A percentile compares a stretch with the other conserved stretches of the same genome.
phyloP scores from a whole-genome alignment of 2,113 vertebrate genomes.

The Tenebrosternarchus preto region DNA sequence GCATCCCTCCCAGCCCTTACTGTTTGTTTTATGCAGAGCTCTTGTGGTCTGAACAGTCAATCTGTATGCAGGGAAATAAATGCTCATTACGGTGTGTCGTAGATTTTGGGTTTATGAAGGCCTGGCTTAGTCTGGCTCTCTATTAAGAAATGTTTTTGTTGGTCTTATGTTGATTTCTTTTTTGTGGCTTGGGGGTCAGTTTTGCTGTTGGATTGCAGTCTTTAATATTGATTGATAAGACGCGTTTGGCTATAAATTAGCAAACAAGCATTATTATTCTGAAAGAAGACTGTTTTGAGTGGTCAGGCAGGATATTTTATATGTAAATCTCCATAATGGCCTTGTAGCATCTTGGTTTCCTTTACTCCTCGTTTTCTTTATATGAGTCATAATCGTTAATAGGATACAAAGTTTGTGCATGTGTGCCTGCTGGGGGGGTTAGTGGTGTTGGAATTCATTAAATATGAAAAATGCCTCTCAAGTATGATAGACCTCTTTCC shows the following conservation, averaged over 20 bases:
- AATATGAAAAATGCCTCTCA: slow-evolving; percentile 69
- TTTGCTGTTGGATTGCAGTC: slow-evolving; percentile 1
- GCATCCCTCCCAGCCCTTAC: neutral
- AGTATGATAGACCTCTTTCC: slow-evolving; percentile 69
- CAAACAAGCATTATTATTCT: slow-evolving; percentile 38
- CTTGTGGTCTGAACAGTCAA: slow-evolving; percentile 21
- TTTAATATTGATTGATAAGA: slow-evolving; percentile 53
- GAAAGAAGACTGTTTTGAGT: slow-evolving; percentile 54
- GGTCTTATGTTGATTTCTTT: neutral
- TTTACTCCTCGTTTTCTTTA: slow-evolving; percentile 54
- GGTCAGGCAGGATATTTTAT: slow-evolving; percentile 57
- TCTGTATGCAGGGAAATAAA: slow-evolving; percentile 42
- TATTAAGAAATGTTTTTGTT: slow-evolving; percentile 44
- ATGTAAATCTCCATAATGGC: slow-evolving; percentile 65
- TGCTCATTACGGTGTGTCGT: slow-evolving; percentile 39
- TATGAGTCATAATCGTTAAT: slow-evolving; percentile 70
- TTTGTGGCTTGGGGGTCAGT: neutral
- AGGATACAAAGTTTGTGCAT: slow-evolving; percentile 63
- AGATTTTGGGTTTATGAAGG: slow-evolving; percentile 19
- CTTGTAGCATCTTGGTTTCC: slow-evolving; percentile 53
- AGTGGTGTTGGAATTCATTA: slow-evolving; percentile 65
- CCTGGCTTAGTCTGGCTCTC: slow-evolving; percentile 16
- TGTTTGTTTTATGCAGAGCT: slow-evolving; percentile 18
- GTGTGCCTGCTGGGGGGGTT: slow-evolving; percentile 17
- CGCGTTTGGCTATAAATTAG: slow-evolving; percentile 44